These are phyloP conservation scores for Siphlonurus alternatus DNA, from an alignment of 2,888 invertebrate species.

Conservation along the genomic window DNA sequence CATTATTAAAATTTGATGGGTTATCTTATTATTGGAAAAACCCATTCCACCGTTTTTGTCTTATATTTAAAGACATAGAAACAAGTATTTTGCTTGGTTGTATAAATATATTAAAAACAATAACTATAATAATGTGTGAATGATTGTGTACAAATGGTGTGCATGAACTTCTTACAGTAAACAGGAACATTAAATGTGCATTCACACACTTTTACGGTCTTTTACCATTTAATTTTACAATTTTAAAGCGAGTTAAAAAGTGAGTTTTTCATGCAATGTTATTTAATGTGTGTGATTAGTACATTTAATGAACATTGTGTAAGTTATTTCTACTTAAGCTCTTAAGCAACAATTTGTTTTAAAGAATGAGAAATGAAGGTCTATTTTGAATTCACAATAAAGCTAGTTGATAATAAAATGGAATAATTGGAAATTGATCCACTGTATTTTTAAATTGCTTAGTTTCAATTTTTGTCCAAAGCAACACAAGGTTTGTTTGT, in stretches of 20 bases:
- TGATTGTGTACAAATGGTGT: neutral
- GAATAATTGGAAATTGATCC: too few relatives aligned
- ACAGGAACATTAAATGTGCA: neutral
- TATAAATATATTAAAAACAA: neutral
- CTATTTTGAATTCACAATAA: too few relatives aligned
- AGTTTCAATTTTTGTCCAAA: too few relatives aligned
- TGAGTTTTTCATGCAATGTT: neutral
- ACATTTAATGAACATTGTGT: neutral
- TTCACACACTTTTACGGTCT: neutral
- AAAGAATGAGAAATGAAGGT: too few relatives aligned
- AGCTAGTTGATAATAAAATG: too few relatives aligned
- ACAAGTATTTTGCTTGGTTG: neutral
- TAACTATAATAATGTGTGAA: neutral
- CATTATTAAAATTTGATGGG: neutral
- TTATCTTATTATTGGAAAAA: neutral
- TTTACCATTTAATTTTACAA: neutral
- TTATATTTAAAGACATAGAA: neutral
- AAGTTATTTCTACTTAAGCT: neutral
- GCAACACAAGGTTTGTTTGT: too few relatives aligned
- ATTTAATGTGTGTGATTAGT: neutral
- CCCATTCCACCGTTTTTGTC: neutral
- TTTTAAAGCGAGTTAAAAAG: neutral
- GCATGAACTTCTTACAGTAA: neutral
- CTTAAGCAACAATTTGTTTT: neutral
- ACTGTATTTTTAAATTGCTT: too few relatives aligned